phyloP scores from a whole-genome alignment of 2,888 invertebrate species.

The Apodemia duryi region DNA sequence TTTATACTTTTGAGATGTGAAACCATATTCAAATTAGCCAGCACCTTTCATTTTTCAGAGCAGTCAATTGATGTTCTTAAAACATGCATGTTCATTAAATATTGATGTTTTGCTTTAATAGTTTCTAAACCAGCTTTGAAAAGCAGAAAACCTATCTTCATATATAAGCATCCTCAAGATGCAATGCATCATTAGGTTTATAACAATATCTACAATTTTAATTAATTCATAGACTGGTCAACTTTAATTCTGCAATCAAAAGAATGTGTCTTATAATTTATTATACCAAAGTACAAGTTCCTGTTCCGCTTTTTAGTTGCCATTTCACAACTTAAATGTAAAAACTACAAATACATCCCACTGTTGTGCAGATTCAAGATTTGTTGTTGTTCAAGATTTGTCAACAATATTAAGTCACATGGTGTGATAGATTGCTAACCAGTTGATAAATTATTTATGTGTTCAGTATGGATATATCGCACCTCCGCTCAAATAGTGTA shows the following conservation, averaged over 20 bases:
- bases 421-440: too few species aligned
- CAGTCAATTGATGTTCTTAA: too few species aligned
- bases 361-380: too few species aligned
- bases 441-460: too few species aligned
- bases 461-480: too few species aligned
- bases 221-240: not conserved
- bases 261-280: not conserved
- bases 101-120: not conserved
- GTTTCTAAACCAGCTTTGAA: not conserved
- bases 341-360: too few species aligned
- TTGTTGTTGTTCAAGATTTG: too few species aligned
- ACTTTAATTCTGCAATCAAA: constrained; percentile 1
- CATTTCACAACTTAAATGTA: not conserved
- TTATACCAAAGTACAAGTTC: not conserved
- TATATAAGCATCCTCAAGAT: constrained; percentile 5
- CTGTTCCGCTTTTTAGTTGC: not conserved
- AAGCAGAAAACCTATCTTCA: not conserved
- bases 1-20: too few species aligned
- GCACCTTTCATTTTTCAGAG: too few species aligned
- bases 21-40: too few species aligned
- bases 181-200: not conserved
- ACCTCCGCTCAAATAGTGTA: too few species aligned
- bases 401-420: too few species aligned
- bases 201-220: constrained; percentile 12
- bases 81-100: not conserved